Evolutionary conservation across 2,113 vertebrate species (phyloP).

Genomic region (Cariama cristata): DNA sequence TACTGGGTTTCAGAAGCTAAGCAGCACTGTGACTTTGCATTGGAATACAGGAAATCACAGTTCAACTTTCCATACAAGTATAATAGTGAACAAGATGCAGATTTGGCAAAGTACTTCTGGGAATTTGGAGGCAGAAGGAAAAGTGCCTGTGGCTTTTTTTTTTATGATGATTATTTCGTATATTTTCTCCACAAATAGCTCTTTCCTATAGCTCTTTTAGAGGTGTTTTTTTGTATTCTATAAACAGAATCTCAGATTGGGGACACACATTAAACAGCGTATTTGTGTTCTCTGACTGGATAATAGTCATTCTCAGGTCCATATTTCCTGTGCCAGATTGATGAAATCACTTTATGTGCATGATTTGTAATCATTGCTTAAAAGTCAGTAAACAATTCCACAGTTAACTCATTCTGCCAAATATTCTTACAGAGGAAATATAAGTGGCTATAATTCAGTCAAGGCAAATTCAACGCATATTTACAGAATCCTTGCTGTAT

Average conservation of each 20-base stretch:
- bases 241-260: background rate
- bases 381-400: background rate
- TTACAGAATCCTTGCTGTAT: background rate
- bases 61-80: background rate
- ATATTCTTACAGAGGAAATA: background rate
- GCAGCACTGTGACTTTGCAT: background rate
- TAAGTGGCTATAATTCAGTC: background rate
- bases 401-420: background rate
- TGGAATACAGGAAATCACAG: background rate
- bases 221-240: background rate
- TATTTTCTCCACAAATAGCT: background rate
- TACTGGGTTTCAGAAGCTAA: background rate
- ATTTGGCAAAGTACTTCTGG: background rate
- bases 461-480: background rate
- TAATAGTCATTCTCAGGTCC: background rate
- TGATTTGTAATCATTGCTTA: conserved; percentile 3
- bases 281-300: background rate
- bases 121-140: background rate
- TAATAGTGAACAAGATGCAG: background rate
- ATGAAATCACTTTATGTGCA: background rate
- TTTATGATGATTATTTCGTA: background rate
- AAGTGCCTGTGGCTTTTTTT: background rate
- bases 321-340: background rate
- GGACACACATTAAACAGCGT: background rate
- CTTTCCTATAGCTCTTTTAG: background rate